Base-by-base conservation (phyloP, 2,888 invertebrate species). In the Sesamia inferens region DNA sequence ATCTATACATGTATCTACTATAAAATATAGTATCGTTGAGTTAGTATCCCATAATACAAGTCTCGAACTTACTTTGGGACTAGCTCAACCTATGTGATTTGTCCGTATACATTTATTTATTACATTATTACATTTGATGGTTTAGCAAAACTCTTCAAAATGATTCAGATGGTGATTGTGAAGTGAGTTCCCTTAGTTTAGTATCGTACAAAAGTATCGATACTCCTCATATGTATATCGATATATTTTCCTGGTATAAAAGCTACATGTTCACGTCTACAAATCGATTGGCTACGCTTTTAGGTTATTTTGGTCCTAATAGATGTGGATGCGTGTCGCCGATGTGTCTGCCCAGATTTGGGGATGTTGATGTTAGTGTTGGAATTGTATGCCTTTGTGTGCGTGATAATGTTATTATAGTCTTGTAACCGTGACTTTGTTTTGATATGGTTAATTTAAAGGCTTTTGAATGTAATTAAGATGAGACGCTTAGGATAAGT, bases 221-320 rank as follows among this genome's bases (percentile, higher is more conserved):
- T 24, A 63, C 22, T 55, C 3, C 24, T 24, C n/a, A 44, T 48
- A 44, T n/a, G n/a, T n/a, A n/a, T 39, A 61, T 74, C 57, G 66
- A 81, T 47, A 66, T 2, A 0, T 16, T 24, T 51, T 42, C 31
- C 19, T 39, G 13, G 5, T 77, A 47, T 24, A 86, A 85, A 83
- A 75, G 51, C 44, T 64, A 71, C 71, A 73, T 65, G 76, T 82
- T 77, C 71, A 80, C 72, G 76, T 68, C 71, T 59, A 39, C 76
- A 67, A 90, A 90, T 90, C 82, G 73, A 90, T 90, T 90, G 67
- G 80, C 47, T 69, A 84, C 81, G 86, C 84, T 81, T 74, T 76
- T 69, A 74, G 55, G 71, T 68, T 75, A 81, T 79, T 77, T 71
- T 59, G 64, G 77, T 74, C 75, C 62, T 84, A 84, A 85, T 87